Evolutionary conservation across 2,113 vertebrate species (phyloP).

Genomic region (Gymnobelideus leadbeateri): DNA sequence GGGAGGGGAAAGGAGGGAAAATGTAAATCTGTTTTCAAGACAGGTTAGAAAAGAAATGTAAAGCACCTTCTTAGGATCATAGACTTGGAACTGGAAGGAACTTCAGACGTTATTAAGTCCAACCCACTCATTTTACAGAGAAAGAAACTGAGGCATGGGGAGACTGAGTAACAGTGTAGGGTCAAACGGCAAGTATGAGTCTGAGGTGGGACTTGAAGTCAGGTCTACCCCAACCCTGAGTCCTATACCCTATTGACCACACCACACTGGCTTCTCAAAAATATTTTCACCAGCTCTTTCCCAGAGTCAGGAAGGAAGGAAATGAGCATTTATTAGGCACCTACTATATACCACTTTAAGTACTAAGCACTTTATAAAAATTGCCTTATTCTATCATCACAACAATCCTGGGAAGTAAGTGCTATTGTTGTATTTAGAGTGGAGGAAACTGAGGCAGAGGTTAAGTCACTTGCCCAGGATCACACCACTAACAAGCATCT

Average conservation of each 20-base stretch:
- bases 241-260: not conserved
- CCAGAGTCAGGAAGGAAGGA: not conserved
- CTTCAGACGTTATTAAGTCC: not conserved
- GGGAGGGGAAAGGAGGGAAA: not conserved
- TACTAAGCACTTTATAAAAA: not conserved
- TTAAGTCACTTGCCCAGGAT: not conserved
- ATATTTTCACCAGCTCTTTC: conserved; percentile 33
- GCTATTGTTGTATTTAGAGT: not conserved
- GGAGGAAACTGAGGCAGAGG: not conserved
- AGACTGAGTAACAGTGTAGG: not conserved
- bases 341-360: not conserved
- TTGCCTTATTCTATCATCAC: not conserved
- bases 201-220: not conserved
- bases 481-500: not conserved
- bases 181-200: not conserved
- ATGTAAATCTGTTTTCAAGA: conserved; percentile 34
- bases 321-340: not conserved
- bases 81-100: not conserved
- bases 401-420: not conserved
- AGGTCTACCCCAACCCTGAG: not conserved
- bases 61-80: not conserved
- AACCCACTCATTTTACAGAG: not conserved
- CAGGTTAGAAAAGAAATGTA: not conserved
- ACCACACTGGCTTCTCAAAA: not conserved
- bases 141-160: not conserved